A percentile compares a stretch with the other conserved stretches of the same genome.
Conservation (phyloP, 2,888 invertebrate genomes). For the Sialis fuliginosa region DNA sequence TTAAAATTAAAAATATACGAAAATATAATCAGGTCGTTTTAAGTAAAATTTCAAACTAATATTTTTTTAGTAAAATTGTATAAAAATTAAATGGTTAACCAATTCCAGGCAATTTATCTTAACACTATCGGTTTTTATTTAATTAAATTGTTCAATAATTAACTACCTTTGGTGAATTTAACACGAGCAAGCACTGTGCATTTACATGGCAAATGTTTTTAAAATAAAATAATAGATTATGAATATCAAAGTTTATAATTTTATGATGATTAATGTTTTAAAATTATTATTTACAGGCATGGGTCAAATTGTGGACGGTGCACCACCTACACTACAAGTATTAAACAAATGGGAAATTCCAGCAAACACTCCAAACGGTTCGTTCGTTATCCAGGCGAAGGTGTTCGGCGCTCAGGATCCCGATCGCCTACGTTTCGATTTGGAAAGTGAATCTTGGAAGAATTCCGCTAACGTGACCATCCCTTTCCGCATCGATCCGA, state of each 20-base stretch:
- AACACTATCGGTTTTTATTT: no score
- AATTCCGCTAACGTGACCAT: constrained; percentile 6
- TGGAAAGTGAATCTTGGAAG: constrained; percentile 16
- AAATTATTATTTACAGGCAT: neutral
- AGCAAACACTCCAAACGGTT: constrained; percentile 53
- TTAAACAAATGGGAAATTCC: constrained; percentile 59
- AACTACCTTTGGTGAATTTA: no score
- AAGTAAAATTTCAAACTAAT: no score
- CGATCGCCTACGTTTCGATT: constrained; percentile 42
- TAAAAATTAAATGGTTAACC: no score
- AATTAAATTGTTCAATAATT: no score
- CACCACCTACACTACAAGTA: constrained; percentile 45
- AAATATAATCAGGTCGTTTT: no score
- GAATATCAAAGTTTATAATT: neutral
- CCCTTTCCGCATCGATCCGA: constrained; percentile 51
- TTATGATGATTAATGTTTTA: neutral
- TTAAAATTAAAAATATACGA: no score
- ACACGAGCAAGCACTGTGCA: no score
- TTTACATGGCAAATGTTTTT: no score
- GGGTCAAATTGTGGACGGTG: constrained; percentile 22
- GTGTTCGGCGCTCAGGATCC: constrained; percentile 43
- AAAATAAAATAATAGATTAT: no score
- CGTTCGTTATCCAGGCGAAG: constrained; percentile 48
- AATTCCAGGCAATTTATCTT: no score
- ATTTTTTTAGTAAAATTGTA: no score